Conservation (phyloP, 2,888 invertebrate species). For the Ectropis crepuscularia region DNA sequence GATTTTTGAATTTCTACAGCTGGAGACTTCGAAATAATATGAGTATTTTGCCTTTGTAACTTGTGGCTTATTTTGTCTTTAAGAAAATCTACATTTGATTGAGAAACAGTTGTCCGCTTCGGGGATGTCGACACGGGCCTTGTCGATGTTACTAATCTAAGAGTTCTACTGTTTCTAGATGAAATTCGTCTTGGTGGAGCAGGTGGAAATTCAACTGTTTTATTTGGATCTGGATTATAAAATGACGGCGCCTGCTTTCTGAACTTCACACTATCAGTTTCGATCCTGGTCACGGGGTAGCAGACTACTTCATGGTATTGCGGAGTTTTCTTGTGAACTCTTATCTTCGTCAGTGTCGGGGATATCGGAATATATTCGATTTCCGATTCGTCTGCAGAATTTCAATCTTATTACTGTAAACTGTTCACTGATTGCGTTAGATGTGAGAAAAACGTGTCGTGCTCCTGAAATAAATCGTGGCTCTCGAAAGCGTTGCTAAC, state of each 20-base stretch:
- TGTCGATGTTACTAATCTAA: constrained; percentile 85
- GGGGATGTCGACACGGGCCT: constrained; percentile 72
- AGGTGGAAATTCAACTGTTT: constrained; percentile 81
- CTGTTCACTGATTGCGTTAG: constrained; percentile 61
- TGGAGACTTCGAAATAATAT: constrained; percentile 63
- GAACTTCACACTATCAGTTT: constrained; percentile 72
- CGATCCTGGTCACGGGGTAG: constrained; percentile 82
- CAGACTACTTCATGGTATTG: constrained; percentile 84
- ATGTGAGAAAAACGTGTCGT: constrained; percentile 72
- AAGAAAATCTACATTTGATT: constrained; percentile 85
- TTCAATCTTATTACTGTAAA: constrained; percentile 64
- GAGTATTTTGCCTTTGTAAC: constrained; percentile 79
- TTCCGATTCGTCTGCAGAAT: constrained; percentile 90
- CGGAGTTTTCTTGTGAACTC: constrained; percentile 88
- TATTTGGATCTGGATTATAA: constrained; percentile 67
- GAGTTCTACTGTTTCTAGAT: constrained; percentile 89
- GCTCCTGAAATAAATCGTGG: constrained; percentile 64
- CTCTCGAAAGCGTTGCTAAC: constrained; percentile 59
- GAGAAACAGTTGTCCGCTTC: constrained; percentile 58
- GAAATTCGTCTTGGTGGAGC: constrained; percentile 91
- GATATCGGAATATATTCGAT: constrained; percentile 93
- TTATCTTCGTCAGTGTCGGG: constrained; percentile 91
- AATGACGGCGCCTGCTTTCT: constrained; percentile 86
- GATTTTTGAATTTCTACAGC: constrained; percentile 42
- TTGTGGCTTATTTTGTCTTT: constrained; percentile 87